Percentiles rank a stretch among this genome's conserved stretches.
Evolutionary conservation across 2,888 invertebrate genomes (phyloP).

Genomic region (Heliconius sara): DNA sequence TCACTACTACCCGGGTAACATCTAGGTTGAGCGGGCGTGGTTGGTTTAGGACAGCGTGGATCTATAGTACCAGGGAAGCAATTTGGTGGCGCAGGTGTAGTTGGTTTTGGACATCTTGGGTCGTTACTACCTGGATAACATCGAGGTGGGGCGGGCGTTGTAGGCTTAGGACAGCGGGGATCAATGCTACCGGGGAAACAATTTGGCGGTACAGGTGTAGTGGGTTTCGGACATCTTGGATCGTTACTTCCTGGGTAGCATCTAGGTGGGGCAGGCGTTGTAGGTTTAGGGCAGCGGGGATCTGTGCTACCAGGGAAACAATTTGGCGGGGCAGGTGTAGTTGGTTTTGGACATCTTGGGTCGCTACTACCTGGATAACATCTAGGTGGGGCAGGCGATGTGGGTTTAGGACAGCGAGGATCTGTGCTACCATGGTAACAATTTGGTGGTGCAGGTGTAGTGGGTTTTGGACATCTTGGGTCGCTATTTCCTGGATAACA

Average conservation of each 20-base stretch:
- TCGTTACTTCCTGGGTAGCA: background rate
- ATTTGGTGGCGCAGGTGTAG: slow-evolving; percentile 49
- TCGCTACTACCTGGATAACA: too few species aligned
- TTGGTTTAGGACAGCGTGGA: slow-evolving; percentile 49
- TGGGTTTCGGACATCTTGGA: slow-evolving; percentile 51
- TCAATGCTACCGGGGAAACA: slow-evolving; percentile 43
- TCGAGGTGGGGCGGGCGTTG: slow-evolving; percentile 26
- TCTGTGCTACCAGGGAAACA: slow-evolving; percentile 55
- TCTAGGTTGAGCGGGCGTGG: slow-evolving; percentile 37
- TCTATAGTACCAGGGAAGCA: slow-evolving; percentile 45
- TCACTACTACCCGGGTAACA: background rate
- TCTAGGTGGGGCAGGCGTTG: background rate
- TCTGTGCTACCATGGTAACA: too few species aligned
- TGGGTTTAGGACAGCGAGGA: slow-evolving; percentile 14
- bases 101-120: slow-evolving; percentile 54
- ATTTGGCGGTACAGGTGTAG: slow-evolving; percentile 45
- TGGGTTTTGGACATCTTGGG: background rate
- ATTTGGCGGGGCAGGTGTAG: background rate
- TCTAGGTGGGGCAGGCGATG: slow-evolving; percentile 53
- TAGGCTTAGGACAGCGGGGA: slow-evolving; percentile 45
- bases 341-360: too few species aligned
- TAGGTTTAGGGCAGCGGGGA: slow-evolving; percentile 43
- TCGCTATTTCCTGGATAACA: background rate
- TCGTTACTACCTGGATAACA: slow-evolving; percentile 50
- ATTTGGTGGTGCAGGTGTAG: too few species aligned